phyloP scores from a whole-genome alignment of 2,797 vertebrate genomes.

The Gadopsis marmoratus region DNA sequence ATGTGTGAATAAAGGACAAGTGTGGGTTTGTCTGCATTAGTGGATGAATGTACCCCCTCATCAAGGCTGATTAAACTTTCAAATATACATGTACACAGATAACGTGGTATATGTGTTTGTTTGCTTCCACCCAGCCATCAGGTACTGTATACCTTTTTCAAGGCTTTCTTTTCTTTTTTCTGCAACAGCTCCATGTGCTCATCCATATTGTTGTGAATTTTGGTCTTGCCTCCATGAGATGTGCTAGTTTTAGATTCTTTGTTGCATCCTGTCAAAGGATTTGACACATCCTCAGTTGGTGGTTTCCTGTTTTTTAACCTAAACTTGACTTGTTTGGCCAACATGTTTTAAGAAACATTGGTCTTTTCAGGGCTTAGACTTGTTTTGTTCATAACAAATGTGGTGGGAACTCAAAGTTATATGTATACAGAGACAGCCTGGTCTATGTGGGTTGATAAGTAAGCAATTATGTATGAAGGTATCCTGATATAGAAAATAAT shows the following conservation, averaged over 20 bases:
- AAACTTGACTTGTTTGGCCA: constrained; percentile 20
- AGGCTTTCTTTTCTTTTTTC: constrained; percentile 5
- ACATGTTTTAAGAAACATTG: constrained; percentile 24
- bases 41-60: background rate
- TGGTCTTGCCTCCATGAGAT: background rate
- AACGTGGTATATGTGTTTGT: background rate
- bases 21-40: background rate
- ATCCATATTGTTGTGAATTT: background rate
- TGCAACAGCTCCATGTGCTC: background rate
- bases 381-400: constrained; percentile 17
- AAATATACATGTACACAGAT: background rate
- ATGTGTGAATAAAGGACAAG: constrained; percentile 14
- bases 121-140: background rate
- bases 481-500: constrained; percentile 1
- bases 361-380: background rate
- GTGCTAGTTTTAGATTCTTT: constrained; percentile 19
- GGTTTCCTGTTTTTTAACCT: constrained; percentile 48
- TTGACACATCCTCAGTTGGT: constrained; percentile 24
- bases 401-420: background rate
- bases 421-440: background rate
- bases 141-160: background rate
- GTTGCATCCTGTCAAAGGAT: constrained; percentile 41
- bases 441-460: constrained; percentile 13
- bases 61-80: constrained; percentile 26
- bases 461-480: background rate